Conservation (phyloP, 2,113 vertebrate genomes). For the Oncorhynchus mykiss region DNA sequence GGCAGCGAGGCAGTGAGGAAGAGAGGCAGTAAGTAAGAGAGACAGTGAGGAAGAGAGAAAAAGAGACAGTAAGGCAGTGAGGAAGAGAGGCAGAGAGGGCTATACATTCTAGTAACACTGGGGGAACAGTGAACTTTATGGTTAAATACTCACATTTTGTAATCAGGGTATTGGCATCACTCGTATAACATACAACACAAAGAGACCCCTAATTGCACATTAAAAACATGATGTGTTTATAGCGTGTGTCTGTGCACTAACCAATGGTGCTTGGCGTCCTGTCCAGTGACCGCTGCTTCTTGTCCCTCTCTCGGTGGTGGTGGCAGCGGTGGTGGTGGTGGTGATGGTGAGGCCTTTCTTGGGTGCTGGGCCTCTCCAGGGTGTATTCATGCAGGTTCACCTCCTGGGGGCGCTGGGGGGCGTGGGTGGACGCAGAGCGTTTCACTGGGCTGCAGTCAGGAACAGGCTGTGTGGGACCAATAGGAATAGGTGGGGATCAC, state of each 20-base stretch:
- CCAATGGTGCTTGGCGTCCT: slow-evolving; percentile 74
- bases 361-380: slow-evolving; percentile 72
- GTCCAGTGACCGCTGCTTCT: slow-evolving; percentile 88
- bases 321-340: slow-evolving; percentile 91
- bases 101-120: neutral
- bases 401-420: slow-evolving; percentile 80
- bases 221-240: neutral
- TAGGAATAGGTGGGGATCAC: neutral
- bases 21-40: no score
- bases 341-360: slow-evolving; percentile 77
- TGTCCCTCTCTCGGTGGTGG: slow-evolving; percentile 84
- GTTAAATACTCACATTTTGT: neutral
- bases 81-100: neutral
- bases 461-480: slow-evolving; percentile 72
- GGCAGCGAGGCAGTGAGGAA: no score
- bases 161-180: neutral
- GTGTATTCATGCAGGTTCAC: slow-evolving; percentile 78
- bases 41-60: no score
- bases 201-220: neutral
- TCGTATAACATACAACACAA: no score
- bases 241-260: slow-evolving; percentile 45
- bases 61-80: no score
- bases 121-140: no score
- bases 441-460: slow-evolving; percentile 88
- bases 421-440: slow-evolving; percentile 85